Conservation (phyloP, 2,888 invertebrate genomes). For the Portevinia maculata region DNA sequence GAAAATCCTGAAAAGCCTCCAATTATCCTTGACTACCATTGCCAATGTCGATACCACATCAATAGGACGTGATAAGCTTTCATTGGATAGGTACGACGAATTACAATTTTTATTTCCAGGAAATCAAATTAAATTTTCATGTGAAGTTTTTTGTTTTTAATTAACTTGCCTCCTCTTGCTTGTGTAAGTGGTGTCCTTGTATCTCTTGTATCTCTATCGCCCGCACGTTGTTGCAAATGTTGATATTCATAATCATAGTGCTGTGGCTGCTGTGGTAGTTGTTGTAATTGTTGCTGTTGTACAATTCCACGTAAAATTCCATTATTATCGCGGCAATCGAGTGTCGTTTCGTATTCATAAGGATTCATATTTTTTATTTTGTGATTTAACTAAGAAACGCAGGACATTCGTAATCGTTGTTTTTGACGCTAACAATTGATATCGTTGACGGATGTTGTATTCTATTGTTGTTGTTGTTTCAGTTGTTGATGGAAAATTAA, state of each 20-base stretch:
- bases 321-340: slow-evolving; percentile 82
- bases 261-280: slow-evolving; percentile 76
- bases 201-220: slow-evolving; percentile 77
- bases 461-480: slow-evolving; percentile 36
- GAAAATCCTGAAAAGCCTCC: not conserved
- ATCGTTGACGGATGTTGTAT: slow-evolving; percentile 9
- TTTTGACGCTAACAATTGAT: not conserved
- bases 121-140: slow-evolving; percentile 1
- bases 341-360: slow-evolving; percentile 83
- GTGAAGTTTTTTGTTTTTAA: not conserved
- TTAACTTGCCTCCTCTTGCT: slow-evolving; percentile 81
- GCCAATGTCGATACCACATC: not conserved
- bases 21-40: not conserved
- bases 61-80: not conserved
- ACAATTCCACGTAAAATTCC: slow-evolving; percentile 78
- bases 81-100: not conserved
- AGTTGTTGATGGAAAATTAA: slow-evolving; percentile 70
- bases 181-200: slow-evolving; percentile 80
- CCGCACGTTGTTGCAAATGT: slow-evolving; percentile 80
- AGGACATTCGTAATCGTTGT: slow-evolving; percentile 82
- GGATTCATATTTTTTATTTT: slow-evolving; percentile 80
- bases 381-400: slow-evolving; percentile 79
- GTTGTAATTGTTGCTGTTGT: slow-evolving; percentile 76
- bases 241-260: slow-evolving; percentile 82
- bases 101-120: not conserved